Percentiles rank a stretch among this genome's conserved stretches.
Conservation (phyloP, 2,113 vertebrate genomes). For the Calidris pugnax region DNA sequence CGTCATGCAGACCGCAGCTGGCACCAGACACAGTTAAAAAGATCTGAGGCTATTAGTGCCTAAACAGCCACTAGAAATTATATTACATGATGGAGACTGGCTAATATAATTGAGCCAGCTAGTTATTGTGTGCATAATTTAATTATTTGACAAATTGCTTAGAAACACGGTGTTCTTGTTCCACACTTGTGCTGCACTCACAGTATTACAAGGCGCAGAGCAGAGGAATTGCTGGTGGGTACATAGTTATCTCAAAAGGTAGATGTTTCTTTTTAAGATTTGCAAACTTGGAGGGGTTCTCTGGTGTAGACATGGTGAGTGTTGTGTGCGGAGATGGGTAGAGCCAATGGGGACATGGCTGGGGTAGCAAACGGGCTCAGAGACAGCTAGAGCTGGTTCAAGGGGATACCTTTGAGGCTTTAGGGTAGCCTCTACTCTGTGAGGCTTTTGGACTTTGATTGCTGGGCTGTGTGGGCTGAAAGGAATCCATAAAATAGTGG, state of each 20-base stretch:
- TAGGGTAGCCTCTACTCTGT: not conserved
- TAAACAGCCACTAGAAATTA: slow-evolving; percentile 69
- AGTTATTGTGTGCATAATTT: slow-evolving; percentile 66
- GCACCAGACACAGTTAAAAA: slow-evolving; percentile 59
- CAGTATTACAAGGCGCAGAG: not conserved
- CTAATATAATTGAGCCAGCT: slow-evolving; percentile 70
- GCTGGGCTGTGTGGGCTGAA: not conserved
- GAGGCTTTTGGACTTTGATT: not conserved
- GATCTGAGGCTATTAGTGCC: slow-evolving; percentile 67
- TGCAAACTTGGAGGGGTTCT: not conserved
- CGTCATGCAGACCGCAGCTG: slow-evolving; percentile 33
- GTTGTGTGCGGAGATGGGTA: not conserved
- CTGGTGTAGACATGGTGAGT: not conserved
- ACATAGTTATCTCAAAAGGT: not conserved
- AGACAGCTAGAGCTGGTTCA: not conserved
- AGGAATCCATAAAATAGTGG: not conserved
- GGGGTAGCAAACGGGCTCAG: not conserved
- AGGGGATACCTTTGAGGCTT: not conserved
- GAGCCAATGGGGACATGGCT: not conserved
- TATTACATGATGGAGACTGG: slow-evolving; percentile 66
- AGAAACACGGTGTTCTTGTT: slow-evolving; percentile 49
- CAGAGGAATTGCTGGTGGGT: slow-evolving; percentile 24
- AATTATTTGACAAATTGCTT: slow-evolving; percentile 73
- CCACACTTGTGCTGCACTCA: not conserved
- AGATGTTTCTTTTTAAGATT: not conserved